Percentiles rank a stretch among this genome's conserved stretches.
Evolutionary conservation across 2,113 vertebrate genomes (phyloP).

Genomic region (Rhombomys opimus): DNA sequence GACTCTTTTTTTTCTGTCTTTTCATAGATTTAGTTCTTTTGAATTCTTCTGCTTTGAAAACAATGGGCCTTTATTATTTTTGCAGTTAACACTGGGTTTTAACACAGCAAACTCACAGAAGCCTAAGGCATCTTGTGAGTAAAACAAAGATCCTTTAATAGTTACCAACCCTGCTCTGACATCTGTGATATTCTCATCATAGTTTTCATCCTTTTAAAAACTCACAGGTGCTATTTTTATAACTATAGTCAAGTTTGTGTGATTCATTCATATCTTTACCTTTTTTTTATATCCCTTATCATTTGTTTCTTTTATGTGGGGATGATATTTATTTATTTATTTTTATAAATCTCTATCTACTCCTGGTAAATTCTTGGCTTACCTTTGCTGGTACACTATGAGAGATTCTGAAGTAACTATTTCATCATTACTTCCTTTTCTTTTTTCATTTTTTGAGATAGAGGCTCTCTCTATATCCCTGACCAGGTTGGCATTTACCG

Average conservation of each 20-base stretch:
- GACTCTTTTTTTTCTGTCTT: neutral
- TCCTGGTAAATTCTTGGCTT: neutral
- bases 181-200: neutral
- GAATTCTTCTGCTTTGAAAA: conserved; percentile 14
- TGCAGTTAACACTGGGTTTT: neutral
- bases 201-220: neutral
- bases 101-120: neutral
- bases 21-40: conserved; percentile 2
- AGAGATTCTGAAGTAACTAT: conserved; percentile 20
- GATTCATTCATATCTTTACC: neutral
- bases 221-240: neutral
- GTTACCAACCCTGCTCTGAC: neutral
- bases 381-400: neutral
- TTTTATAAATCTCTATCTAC: neutral
- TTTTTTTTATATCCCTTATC: neutral
- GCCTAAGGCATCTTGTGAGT: neutral
- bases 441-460: neutral
- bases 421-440: neutral
- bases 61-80: conserved; percentile 19
- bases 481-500: neutral
- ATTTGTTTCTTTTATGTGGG: neutral
- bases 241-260: neutral
- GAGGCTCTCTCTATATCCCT: neutral
- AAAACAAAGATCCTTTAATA: neutral
- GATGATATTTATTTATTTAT: neutral